A percentile compares a stretch with the other conserved stretches of the same genome.
These are phyloP conservation scores for Oxyruncus cristatus DNA, from an alignment of 2,113 vertebrate species.

Conservation along the genomic window DNA sequence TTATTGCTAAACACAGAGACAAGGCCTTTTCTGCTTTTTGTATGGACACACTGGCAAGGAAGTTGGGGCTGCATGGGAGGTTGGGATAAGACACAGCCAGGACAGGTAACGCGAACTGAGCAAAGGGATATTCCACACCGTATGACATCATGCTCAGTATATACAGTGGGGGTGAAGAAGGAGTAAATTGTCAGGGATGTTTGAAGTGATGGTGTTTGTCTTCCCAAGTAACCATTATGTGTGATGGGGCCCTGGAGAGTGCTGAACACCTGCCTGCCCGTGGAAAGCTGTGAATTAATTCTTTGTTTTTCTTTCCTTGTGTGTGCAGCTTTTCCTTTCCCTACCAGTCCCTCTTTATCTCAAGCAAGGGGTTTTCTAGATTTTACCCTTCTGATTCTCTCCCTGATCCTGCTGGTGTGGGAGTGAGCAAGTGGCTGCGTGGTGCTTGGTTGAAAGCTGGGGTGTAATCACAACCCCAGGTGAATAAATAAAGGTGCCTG, in stretches of 20 bases:
- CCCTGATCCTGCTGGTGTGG: neutral
- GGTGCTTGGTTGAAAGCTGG: neutral
- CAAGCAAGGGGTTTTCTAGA: neutral
- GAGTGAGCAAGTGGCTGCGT: neutral
- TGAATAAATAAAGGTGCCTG: neutral
- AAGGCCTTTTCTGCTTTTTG: neutral
- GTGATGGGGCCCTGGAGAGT: neutral
- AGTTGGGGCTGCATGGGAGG: neutral
- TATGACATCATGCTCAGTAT: neutral
- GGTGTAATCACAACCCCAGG: neutral
- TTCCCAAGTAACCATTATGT: neutral
- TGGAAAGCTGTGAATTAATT: neutral
- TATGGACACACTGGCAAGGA: neutral
- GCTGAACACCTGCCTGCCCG: neutral
- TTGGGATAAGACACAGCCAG: neutral
- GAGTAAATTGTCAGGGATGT: neutral
- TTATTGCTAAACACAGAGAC: neutral
- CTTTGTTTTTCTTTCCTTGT: neutral
- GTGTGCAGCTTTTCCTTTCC: neutral
- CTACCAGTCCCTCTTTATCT: neutral
- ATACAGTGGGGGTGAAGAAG: neutral
- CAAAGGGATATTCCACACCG: neutral
- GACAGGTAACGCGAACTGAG: neutral
- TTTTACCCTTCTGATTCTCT: neutral
- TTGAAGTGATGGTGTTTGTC: neutral